phyloP scores from a whole-genome alignment of 35 echinoderm and acorn worm genomes.

The Lytechinus variegatus region DNA sequence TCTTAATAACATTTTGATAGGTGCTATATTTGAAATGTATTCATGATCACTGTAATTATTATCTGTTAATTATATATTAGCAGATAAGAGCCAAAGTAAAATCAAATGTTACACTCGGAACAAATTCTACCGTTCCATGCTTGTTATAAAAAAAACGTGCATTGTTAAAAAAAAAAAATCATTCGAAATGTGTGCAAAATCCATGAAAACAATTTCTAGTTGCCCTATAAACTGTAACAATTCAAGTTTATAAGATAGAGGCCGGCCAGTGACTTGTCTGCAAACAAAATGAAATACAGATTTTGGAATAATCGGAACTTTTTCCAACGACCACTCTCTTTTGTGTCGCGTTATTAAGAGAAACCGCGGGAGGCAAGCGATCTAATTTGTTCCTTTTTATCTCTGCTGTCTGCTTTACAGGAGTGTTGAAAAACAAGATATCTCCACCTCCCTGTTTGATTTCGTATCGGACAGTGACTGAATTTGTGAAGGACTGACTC shows the following conservation, averaged over 20 bases:
- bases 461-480: background rate
- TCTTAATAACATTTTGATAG: too few relatives aligned
- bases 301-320: background rate
- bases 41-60: too few relatives aligned
- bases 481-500: background rate
- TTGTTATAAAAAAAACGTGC: too few relatives aligned
- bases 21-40: too few relatives aligned
- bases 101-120: too few relatives aligned
- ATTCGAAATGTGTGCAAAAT: background rate
- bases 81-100: too few relatives aligned
- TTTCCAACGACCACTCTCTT: background rate
- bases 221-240: background rate
- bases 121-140: too few relatives aligned
- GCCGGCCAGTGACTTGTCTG: background rate
- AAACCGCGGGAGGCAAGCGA: background rate
- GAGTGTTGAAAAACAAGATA: background rate
- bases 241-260: background rate
- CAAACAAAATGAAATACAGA: constrained; percentile 9
- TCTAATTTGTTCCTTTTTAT: background rate
- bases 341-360: background rate
- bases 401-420: background rate
- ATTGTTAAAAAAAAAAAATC: background rate
- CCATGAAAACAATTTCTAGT: background rate
- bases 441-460: background rate
- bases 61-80: too few relatives aligned